These are phyloP conservation scores for Halcyon leucocephala DNA, from an alignment of 2,797 vertebrate genomes.

Conservation along the genomic window DNA sequence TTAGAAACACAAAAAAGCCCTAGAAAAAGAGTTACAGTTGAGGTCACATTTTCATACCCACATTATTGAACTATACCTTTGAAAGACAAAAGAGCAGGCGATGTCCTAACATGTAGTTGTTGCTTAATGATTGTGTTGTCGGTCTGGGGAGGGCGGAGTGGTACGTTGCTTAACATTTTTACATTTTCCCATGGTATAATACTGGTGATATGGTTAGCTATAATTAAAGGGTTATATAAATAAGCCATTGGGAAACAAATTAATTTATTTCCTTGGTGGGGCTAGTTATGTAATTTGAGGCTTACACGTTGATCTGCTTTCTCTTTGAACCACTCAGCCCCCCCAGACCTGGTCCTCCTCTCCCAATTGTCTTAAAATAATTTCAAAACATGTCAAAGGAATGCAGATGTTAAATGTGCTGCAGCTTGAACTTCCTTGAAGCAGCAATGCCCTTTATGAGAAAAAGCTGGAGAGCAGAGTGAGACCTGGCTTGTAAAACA, in stretches of 20 bases:
- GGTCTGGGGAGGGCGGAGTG: constrained; percentile 75
- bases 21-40: constrained; percentile 33
- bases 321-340: background rate
- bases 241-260: constrained; percentile 79
- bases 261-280: constrained; percentile 70
- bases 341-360: background rate
- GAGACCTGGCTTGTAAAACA: constrained; percentile 63
- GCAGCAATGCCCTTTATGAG: constrained; percentile 47
- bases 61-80: constrained; percentile 55
- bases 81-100: constrained; percentile 69
- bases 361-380: constrained; percentile 35
- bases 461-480: constrained; percentile 58
- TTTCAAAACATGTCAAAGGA: constrained; percentile 57
- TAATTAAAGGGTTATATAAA: constrained; percentile 84
- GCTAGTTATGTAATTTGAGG: constrained; percentile 52
- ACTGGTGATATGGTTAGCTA: constrained; percentile 72
- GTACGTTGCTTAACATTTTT: constrained; percentile 78
- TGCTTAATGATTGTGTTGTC: constrained; percentile 76
- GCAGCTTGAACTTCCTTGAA: constrained; percentile 49
- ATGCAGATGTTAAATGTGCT: constrained; percentile 41
- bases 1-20: constrained; percentile 35
- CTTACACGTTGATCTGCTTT: background rate
- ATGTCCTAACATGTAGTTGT: constrained; percentile 77
- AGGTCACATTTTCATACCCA: constrained; percentile 48
- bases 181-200: constrained; percentile 82